Evolutionary conservation across 2,113 vertebrate species (phyloP).

Genomic region (Nothocercus nigrocapillus): DNA sequence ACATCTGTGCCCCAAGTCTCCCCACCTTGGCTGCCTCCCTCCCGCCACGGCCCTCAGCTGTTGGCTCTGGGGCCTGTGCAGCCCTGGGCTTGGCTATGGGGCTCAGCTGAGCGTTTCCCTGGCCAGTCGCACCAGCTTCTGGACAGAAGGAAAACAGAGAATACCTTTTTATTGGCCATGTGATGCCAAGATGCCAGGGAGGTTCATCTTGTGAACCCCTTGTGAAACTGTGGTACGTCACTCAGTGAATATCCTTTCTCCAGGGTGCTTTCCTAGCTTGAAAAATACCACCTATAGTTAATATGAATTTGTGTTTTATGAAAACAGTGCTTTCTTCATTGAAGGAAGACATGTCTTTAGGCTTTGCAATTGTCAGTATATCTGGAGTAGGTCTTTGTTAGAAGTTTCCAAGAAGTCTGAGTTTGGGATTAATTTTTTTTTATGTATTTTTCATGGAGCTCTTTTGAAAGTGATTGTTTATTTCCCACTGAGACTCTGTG

Average conservation of each 20-base stretch:
- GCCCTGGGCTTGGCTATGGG: not conserved
- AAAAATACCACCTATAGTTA: not conserved
- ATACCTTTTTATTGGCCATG: not conserved
- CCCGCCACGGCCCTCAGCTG: not conserved
- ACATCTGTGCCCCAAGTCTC: not conserved
- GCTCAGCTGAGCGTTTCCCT: not conserved
- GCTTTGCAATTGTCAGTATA: not conserved
- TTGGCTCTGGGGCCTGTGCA: not conserved
- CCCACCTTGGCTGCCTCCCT: not conserved
- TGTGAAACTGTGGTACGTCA: not conserved
- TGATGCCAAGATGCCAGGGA: not conserved
- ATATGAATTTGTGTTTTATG: not conserved
- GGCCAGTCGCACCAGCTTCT: rapidly evolving
- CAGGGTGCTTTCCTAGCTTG: not conserved
- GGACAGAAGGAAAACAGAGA: not conserved
- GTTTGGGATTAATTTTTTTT: not conserved
- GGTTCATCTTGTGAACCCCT: no score
- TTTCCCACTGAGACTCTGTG: not conserved
- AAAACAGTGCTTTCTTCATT: not conserved
- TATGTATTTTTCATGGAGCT: not conserved
- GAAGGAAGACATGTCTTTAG: not conserved
- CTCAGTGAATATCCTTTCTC: not conserved
- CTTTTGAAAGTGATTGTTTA: not conserved
- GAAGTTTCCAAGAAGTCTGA: not conserved
- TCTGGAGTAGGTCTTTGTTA: not conserved